Evolutionary conservation across 2,797 vertebrate species (phyloP).

Genomic region (Cynopterus sphinx): DNA sequence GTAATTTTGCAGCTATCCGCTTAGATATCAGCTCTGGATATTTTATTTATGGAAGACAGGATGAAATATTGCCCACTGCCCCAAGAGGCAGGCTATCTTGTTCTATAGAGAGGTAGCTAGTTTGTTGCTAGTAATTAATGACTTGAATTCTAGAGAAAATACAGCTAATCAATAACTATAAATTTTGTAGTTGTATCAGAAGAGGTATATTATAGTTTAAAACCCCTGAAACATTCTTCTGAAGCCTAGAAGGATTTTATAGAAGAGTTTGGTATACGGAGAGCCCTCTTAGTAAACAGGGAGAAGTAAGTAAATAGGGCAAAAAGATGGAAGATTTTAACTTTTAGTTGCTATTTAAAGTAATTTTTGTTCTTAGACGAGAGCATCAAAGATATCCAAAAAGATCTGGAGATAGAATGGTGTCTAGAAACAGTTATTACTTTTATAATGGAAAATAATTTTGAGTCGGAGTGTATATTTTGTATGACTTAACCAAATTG

Average conservation of each 20-base stretch:
- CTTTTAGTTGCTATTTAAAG: background rate
- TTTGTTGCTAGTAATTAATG: background rate
- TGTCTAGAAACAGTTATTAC: background rate
- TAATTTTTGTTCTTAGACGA: background rate
- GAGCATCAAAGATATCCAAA: background rate
- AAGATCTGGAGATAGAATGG: background rate
- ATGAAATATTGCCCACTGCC: background rate
- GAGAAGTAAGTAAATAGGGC: background rate
- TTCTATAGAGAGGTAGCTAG: background rate
- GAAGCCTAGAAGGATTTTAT: conserved; percentile 1
- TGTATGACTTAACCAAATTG: background rate
- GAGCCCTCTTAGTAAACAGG: background rate
- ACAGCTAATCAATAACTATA: background rate
- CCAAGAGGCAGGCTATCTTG: background rate
- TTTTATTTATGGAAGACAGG: background rate
- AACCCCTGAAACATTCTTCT: background rate
- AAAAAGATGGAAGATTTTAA: background rate
- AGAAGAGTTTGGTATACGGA: background rate
- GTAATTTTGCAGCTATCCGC: background rate
- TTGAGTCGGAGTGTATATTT: background rate
- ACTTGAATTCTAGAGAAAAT: background rate
- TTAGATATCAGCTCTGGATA: background rate
- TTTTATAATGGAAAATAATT: conserved; percentile 9
- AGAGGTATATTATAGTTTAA: background rate
- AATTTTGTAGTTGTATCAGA: background rate